Percentiles rank a stretch among this genome's conserved stretches.
phyloP scores from a whole-genome alignment of 53 echinoderm and acorn worm species.

The Arbacia lixula region DNA sequence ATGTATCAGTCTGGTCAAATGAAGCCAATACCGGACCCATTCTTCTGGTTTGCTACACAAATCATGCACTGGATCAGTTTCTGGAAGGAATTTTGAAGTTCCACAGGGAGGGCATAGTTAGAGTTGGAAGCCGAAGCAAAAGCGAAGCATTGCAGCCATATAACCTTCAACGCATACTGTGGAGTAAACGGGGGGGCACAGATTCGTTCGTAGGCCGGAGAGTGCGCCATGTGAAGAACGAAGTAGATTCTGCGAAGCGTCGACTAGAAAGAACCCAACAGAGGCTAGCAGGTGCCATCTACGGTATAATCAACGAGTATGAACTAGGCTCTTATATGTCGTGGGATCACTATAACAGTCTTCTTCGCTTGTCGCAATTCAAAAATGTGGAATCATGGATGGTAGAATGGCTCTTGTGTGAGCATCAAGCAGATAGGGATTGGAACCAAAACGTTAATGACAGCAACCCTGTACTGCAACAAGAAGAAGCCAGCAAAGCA shows the following conservation, averaged over 20 bases:
- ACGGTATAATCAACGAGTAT: slow-evolving; percentile 40
- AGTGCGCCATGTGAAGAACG: slow-evolving; percentile 35
- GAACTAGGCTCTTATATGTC: slow-evolving; percentile 43
- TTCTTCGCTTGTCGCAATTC: background rate
- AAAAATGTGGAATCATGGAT: slow-evolving; percentile 7
- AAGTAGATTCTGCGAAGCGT: slow-evolving; percentile 21
- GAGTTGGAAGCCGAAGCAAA: slow-evolving; percentile 74
- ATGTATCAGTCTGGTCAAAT: slow-evolving; percentile 47
- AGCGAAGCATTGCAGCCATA: slow-evolving; percentile 47
- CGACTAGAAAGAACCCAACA: slow-evolving; percentile 20
- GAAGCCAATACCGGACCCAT: slow-evolving; percentile 63
- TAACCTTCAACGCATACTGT: background rate
- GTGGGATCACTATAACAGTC: slow-evolving; percentile 10
- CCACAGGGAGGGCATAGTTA: slow-evolving; percentile 46
- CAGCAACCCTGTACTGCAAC: background rate
- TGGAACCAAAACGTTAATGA: background rate
- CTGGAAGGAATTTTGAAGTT: slow-evolving; percentile 79
- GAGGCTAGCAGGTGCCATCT: slow-evolving; percentile 14
- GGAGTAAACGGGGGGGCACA: background rate
- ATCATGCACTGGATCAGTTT: slow-evolving; percentile 97
- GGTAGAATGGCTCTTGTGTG: slow-evolving; percentile 19
- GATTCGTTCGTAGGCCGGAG: slow-evolving; percentile 1
- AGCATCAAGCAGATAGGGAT: slow-evolving; percentile 2
- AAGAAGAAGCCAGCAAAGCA: slow-evolving; percentile 18
- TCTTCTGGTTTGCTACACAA: slow-evolving; percentile 85